Evolutionary conservation across 92 coral and sea anemone species (phyloP).

Genomic region (Palythoa heliodiscus): DNA sequence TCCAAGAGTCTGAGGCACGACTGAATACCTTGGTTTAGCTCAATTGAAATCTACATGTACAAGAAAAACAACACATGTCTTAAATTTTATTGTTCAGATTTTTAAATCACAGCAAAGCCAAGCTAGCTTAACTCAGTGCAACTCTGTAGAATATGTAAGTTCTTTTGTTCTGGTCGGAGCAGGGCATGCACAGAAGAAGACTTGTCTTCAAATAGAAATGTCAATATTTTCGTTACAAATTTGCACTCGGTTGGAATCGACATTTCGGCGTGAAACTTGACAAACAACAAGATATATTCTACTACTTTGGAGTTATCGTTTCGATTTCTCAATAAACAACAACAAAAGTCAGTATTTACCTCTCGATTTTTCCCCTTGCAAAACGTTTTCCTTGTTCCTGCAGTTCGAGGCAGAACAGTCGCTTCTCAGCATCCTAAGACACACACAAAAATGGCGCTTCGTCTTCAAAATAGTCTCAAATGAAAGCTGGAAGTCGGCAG

Average conservation of each 20-base stretch:
- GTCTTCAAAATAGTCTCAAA: conserved; percentile 18
- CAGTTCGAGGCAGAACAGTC: conserved; percentile 26
- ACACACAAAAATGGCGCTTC: background rate
- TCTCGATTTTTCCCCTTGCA: conserved; percentile 1
- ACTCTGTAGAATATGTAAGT: background rate
- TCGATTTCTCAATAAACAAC: conserved; percentile 11
- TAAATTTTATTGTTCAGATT: background rate
- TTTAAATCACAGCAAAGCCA: conserved; percentile 1
- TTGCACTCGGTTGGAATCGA: background rate
- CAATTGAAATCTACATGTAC: background rate
- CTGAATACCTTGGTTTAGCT: too few relatives aligned
- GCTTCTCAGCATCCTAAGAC: conserved; percentile 1
- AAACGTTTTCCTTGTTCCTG: conserved; percentile 8
- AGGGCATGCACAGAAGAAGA: background rate
- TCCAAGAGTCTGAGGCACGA: too few relatives aligned
- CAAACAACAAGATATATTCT: conserved; percentile 25
- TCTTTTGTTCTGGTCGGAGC: background rate
- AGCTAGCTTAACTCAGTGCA: conserved; percentile 3
- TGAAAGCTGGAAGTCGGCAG: background rate
- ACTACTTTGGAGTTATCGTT: conserved; percentile 3
- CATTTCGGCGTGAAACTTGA: background rate
- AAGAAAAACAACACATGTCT: conserved; percentile 1
- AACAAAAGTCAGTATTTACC: background rate
- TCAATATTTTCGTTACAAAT: conserved; percentile 12
- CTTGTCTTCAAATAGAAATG: background rate